phyloP scores from a whole-genome alignment of 2,113 vertebrate species.

The Toxotes jaculatrix region DNA sequence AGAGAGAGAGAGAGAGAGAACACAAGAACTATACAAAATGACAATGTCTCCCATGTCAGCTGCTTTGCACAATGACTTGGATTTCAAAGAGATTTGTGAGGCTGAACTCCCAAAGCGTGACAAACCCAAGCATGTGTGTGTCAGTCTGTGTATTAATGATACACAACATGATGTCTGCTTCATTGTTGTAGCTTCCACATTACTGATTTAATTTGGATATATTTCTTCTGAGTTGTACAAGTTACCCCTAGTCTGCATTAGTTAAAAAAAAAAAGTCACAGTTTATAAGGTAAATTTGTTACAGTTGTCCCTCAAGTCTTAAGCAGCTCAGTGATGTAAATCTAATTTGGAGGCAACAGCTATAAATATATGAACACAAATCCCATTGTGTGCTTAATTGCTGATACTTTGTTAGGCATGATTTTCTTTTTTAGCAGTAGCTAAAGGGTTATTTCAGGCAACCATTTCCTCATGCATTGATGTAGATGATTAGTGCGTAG shows the following conservation, averaged over 20 bases:
- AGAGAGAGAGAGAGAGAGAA: neutral
- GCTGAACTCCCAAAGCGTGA: neutral
- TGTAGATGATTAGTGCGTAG: slow-evolving; percentile 70
- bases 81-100: slow-evolving; percentile 30
- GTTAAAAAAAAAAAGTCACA: slow-evolving; percentile 9
- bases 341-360: slow-evolving; percentile 42
- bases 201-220: slow-evolving; percentile 23
- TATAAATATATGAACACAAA: slow-evolving; percentile 46
- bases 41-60: slow-evolving; percentile 14
- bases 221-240: slow-evolving; percentile 14
- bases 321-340: slow-evolving; percentile 8
- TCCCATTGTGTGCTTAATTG: slow-evolving; percentile 47
- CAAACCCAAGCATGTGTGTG: slow-evolving; percentile 3
- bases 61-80: slow-evolving; percentile 34
- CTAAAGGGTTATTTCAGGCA: slow-evolving; percentile 57
- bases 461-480: slow-evolving; percentile 51
- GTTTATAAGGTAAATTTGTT: slow-evolving; percentile 20
- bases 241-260: slow-evolving; percentile 3
- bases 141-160: slow-evolving; percentile 19
- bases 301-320: slow-evolving; percentile 19
- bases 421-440: slow-evolving; percentile 57
- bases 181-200: slow-evolving; percentile 12
- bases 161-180: neutral
- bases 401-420: slow-evolving; percentile 26
- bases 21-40: slow-evolving; percentile 27